Conservation (phyloP, 2,113 vertebrate genomes). For the Eira barbara region DNA sequence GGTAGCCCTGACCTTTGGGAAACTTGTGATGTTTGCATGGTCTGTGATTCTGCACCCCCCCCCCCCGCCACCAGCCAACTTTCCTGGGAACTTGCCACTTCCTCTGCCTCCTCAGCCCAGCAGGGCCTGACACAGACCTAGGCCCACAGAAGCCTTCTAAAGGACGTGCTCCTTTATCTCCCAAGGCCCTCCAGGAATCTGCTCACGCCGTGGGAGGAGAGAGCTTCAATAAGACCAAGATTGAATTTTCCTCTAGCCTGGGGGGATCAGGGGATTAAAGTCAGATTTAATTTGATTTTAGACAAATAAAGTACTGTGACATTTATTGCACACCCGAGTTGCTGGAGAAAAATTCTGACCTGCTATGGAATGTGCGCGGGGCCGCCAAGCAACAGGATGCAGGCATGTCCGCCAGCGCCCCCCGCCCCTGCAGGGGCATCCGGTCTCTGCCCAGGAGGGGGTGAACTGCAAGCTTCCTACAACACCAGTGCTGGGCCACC, state of each 20-base stretch:
- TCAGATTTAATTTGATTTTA: slow-evolving; percentile 66
- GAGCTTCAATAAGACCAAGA: slow-evolving; percentile 15
- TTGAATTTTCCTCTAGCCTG: slow-evolving; percentile 33
- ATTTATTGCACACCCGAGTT: slow-evolving; percentile 32
- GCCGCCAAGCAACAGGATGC: not conserved
- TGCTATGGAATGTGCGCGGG: not conserved
- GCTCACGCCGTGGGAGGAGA: not conserved
- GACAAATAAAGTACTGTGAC: slow-evolving; percentile 55
- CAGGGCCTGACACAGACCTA: not conserved
- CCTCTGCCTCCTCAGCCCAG: not conserved
- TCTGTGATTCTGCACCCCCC: not conserved
- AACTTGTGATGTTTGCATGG: rapidly evolving
- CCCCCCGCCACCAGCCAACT: rapidly evolving
- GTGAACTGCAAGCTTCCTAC: rapidly evolving
- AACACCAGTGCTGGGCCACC: not conserved
- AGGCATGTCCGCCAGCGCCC: rapidly evolving
- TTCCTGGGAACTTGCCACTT: not conserved
- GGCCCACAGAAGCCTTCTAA: not conserved
- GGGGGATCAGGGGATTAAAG: not conserved
- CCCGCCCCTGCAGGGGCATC: not conserved
- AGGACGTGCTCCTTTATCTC: not conserved
- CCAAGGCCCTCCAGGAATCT: not conserved
- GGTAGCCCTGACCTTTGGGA: not conserved
- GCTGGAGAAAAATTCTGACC: not conserved
- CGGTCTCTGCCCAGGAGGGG: not conserved